These are phyloP conservation scores for Bryconaethiops microstoma DNA, from an alignment of 2,797 vertebrate species.

Conservation along the genomic window DNA sequence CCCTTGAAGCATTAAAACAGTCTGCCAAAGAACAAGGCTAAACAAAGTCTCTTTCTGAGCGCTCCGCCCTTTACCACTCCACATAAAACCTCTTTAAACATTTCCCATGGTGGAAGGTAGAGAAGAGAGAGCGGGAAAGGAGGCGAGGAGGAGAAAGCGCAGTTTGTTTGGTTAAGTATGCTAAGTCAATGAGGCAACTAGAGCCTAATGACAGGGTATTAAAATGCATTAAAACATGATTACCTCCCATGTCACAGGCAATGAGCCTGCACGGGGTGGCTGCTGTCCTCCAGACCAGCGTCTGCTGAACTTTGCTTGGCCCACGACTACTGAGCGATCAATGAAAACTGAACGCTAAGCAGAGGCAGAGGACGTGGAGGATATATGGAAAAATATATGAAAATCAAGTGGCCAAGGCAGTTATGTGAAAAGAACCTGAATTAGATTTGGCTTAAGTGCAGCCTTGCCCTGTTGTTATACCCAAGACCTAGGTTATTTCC, in stretches of 20 bases:
- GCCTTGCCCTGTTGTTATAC: conserved; percentile 23
- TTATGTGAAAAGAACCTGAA: conserved; percentile 13
- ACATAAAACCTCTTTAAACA: conserved; percentile 44
- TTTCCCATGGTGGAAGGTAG: conserved; percentile 46
- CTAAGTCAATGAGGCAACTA: conserved; percentile 65
- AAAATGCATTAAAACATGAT: conserved; percentile 68
- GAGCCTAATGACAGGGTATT: conserved; percentile 44
- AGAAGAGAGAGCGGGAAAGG: conserved; percentile 35
- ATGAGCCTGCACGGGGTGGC: conserved; percentile 39
- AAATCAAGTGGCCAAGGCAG: background rate
- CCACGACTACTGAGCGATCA: conserved; percentile 13
- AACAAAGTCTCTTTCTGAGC: background rate
- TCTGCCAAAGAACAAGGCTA: background rate
- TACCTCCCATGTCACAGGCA: conserved; percentile 54
- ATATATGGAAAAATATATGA: background rate
- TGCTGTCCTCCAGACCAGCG: conserved; percentile 31
- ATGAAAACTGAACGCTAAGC: conserved; percentile 33
- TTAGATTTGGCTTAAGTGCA: conserved; percentile 35
- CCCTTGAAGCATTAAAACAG: background rate
- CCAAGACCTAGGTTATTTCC: background rate
- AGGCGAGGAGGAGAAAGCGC: conserved; percentile 63
- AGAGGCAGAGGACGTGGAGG: background rate
- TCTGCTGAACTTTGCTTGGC: conserved; percentile 38
- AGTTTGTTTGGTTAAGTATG: conserved; percentile 76
- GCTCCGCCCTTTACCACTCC: background rate